A percentile compares a stretch with the other conserved stretches of the same genome.
phyloP scores from a whole-genome alignment of 2,113 vertebrate genomes.

The Psilopsiagon aurifrons region DNA sequence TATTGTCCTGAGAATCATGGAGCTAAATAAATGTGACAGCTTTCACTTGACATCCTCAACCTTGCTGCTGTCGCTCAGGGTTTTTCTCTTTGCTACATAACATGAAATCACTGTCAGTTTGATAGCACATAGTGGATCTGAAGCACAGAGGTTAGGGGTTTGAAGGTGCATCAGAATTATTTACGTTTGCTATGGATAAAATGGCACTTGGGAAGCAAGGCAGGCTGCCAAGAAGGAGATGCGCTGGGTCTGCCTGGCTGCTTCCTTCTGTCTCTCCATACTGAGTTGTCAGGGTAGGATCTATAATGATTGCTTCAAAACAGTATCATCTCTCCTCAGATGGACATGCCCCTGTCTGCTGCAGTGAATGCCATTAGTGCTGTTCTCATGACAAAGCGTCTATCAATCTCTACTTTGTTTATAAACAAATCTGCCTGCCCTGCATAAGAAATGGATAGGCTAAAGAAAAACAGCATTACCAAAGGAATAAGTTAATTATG shows the following conservation, averaged over 20 bases:
- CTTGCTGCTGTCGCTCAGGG: slow-evolving; percentile 51
- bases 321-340: slow-evolving; percentile 48
- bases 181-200: slow-evolving; percentile 31
- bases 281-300: slow-evolving; percentile 41
- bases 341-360: slow-evolving; percentile 19
- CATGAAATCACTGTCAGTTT: slow-evolving; percentile 53
- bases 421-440: slow-evolving; percentile 52
- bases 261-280: slow-evolving; percentile 5
- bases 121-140: neutral
- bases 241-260: neutral
- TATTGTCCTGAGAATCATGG: slow-evolving; percentile 2
- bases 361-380: slow-evolving; percentile 8
- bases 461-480: slow-evolving; percentile 51
- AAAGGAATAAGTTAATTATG: slow-evolving; percentile 53
- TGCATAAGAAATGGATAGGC: slow-evolving; percentile 23
- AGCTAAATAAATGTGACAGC: slow-evolving; percentile 56
- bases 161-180: neutral
- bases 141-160: slow-evolving; percentile 41
- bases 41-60: slow-evolving; percentile 48
- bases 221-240: slow-evolving; percentile 16
- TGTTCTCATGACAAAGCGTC: slow-evolving; percentile 14
- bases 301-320: slow-evolving; percentile 51
- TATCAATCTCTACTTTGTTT: slow-evolving; percentile 60
- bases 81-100: slow-evolving; percentile 49
- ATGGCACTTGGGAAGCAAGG: neutral